A percentile compares a stretch with the other conserved stretches of the same genome.
These are phyloP conservation scores for Cerceris ruficornis DNA, from an alignment of 2,888 invertebrate species.

Conservation along the genomic window DNA sequence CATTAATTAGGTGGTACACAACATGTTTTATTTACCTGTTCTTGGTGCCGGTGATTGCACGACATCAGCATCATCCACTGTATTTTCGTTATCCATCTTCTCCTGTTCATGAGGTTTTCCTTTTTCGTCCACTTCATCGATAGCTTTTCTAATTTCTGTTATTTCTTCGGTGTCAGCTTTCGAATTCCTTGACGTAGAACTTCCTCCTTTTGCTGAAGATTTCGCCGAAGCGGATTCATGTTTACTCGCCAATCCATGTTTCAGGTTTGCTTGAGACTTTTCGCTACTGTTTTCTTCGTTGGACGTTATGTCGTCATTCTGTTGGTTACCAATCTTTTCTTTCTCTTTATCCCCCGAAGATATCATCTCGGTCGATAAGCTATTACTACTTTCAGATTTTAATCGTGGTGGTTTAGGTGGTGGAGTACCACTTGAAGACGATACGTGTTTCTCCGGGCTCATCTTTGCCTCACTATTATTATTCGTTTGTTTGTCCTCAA, in stretches of 20 bases:
- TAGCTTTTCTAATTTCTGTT: slow-evolving; percentile 60
- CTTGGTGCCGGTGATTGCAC: slow-evolving; percentile 69
- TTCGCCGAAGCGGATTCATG: slow-evolving; percentile 48
- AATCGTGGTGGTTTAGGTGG: slow-evolving; percentile 80
- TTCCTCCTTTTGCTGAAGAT: slow-evolving; percentile 56
- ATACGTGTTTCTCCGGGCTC: slow-evolving; percentile 23
- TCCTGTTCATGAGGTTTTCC: slow-evolving; percentile 79
- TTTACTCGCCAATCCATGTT: slow-evolving; percentile 13
- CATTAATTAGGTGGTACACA: too few relatives aligned
- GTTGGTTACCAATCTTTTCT: slow-evolving; percentile 1
- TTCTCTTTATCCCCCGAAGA: slow-evolving; percentile 54
- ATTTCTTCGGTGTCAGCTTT: slow-evolving; percentile 61
- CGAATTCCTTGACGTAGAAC: slow-evolving; percentile 53
- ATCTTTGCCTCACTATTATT: slow-evolving; percentile 8
- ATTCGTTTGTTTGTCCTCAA: slow-evolving; percentile 9
- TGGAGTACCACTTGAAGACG: slow-evolving; percentile 74
- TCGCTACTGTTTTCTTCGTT: slow-evolving; percentile 33
- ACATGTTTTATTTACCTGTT: slow-evolving; percentile 67
- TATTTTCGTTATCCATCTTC: slow-evolving; percentile 79
- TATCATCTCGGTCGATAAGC: slow-evolving; percentile 67
- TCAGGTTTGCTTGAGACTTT: neutral
- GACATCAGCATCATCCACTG: slow-evolving; percentile 75
- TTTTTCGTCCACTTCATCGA: slow-evolving; percentile 66
- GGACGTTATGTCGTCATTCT: slow-evolving; percentile 21
- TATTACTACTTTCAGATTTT: slow-evolving; percentile 82